Percentiles rank a stretch among this genome's conserved stretches.
These are phyloP conservation scores for Galago senegalensis DNA, from an alignment of 2,797 vertebrate species.

Conservation along the genomic window DNA sequence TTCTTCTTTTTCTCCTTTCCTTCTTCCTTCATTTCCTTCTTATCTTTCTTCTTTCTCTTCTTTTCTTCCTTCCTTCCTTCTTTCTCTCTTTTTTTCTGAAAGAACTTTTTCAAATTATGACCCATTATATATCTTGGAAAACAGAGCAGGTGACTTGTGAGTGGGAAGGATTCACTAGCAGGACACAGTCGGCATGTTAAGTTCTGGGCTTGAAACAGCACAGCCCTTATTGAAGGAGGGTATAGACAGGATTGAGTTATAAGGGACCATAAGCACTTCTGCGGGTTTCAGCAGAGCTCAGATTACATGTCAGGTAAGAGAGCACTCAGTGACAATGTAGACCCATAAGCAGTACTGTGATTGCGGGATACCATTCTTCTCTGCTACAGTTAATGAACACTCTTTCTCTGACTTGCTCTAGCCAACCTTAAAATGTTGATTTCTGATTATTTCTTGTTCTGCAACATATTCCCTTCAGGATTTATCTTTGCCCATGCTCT, in stretches of 20 bases:
- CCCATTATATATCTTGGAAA: not conserved
- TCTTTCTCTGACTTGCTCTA: constrained; percentile 25
- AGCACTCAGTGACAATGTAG: constrained; percentile 46
- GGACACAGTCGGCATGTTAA: not conserved
- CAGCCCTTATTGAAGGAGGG: not conserved
- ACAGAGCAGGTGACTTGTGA: not conserved
- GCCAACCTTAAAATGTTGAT: constrained; percentile 24
- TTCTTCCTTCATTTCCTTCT: fast-evolving
- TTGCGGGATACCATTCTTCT: not conserved
- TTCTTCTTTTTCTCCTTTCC: too few relatives aligned
- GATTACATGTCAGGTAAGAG: not conserved
- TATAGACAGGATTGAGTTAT: not conserved
- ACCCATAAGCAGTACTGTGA: constrained; percentile 47
- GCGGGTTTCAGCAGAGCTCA: constrained; percentile 58
- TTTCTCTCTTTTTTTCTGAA: not conserved
- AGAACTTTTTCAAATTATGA: not conserved
- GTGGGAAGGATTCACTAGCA: not conserved
- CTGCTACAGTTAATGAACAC: not conserved
- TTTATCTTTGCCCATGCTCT: not conserved
- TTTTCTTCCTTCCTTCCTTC: too few relatives aligned
- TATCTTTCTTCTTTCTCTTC: not conserved
- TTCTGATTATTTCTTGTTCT: not conserved
- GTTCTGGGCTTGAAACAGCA: constrained; percentile 54
- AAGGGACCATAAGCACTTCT: not conserved
- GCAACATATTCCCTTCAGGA: not conserved